Conservation (phyloP, 2,113 vertebrate species). For the Rhinopomastus cyanomelas region DNA sequence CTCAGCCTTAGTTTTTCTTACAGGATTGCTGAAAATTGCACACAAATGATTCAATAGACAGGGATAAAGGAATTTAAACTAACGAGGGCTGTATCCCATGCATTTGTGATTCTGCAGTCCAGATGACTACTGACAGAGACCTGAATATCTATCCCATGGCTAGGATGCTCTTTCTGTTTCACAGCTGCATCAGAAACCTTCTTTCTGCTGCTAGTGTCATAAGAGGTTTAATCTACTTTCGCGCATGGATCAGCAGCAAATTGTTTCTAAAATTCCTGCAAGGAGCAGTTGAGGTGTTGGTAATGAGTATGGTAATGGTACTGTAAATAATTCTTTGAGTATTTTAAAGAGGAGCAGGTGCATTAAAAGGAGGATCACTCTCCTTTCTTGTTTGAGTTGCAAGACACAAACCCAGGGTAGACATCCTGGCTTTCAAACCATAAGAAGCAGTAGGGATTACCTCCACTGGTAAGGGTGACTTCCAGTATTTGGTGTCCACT, state of each 20-base stretch:
- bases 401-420: not conserved
- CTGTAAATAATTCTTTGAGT: not conserved
- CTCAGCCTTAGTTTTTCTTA: conserved; percentile 26
- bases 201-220: not conserved
- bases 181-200: not conserved
- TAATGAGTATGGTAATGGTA: not conserved
- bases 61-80: conserved; percentile 16
- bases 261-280: not conserved
- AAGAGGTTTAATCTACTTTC: not conserved
- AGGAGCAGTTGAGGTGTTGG: not conserved
- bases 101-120: not conserved
- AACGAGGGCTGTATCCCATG: not conserved
- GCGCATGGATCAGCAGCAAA: not conserved
- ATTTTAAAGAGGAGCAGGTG: not conserved
- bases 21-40: conserved; percentile 29
- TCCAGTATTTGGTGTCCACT: not conserved
- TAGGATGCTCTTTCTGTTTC: not conserved
- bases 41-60: not conserved
- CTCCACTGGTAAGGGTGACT: not conserved
- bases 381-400: not conserved
- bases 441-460: not conserved
- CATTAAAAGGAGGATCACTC: not conserved
- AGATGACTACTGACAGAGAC: not conserved
- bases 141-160: not conserved
- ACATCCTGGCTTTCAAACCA: not conserved